Conservation (phyloP, 2,797 vertebrate genomes). For the Rhinichthys osculus region DNA sequence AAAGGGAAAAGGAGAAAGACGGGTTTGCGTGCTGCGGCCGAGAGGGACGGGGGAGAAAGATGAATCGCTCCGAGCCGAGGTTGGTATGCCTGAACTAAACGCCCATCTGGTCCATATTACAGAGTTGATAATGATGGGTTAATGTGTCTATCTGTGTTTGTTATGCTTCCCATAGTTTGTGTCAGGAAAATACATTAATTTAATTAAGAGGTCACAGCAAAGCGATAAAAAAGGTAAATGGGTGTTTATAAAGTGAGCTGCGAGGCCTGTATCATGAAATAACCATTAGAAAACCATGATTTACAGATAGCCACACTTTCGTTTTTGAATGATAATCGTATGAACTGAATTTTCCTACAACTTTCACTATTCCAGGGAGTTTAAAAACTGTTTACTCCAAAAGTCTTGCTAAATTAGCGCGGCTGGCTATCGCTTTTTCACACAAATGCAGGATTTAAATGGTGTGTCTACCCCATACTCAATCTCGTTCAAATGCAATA, state of each 20-base stretch:
- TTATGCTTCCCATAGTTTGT: slow-evolving; percentile 80
- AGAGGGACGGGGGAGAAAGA: slow-evolving; percentile 63
- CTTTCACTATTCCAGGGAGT: neutral
- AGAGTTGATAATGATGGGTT: slow-evolving; percentile 84
- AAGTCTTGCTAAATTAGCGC: slow-evolving; percentile 7
- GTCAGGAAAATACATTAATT: slow-evolving; percentile 83
- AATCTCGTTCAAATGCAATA: neutral
- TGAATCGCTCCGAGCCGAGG: slow-evolving; percentile 76
- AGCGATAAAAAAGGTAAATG: slow-evolving; percentile 66
- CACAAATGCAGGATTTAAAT: neutral
- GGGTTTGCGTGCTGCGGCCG: slow-evolving; percentile 54
- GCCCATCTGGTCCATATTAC: slow-evolving; percentile 92
- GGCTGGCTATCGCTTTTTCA: neutral
- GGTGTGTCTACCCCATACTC: neutral
- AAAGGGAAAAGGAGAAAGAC: slow-evolving; percentile 24
- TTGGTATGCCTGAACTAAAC: slow-evolving; percentile 83
- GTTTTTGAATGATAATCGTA: neutral
- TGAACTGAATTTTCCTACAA: slow-evolving; percentile 1
- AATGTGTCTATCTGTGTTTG: slow-evolving; percentile 85
- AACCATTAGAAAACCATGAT: slow-evolving; percentile 42
- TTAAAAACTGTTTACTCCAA: slow-evolving; percentile 7
- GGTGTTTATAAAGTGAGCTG: slow-evolving; percentile 68
- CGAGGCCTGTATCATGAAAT: slow-evolving; percentile 13
- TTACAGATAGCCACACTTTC: slow-evolving; percentile 24
- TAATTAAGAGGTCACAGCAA: slow-evolving; percentile 79